Evolutionary conservation across 2,797 vertebrate genomes (phyloP), one percentile per base, ranked within the genome.

Genomic region (Loris lydekkerianus): DNA sequence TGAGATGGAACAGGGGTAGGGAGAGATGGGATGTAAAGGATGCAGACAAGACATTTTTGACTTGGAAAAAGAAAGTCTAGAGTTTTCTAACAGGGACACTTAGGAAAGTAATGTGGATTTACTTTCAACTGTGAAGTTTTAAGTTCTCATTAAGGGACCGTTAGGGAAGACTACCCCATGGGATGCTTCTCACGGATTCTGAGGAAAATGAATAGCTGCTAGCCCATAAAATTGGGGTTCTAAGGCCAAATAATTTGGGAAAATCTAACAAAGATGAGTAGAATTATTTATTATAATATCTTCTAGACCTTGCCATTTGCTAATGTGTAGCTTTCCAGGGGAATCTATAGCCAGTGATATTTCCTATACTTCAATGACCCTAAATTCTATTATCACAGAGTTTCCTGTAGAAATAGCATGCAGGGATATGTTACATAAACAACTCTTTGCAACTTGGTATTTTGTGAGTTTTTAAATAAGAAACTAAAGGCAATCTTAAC

Each of bases 401-500:
- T 15, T 72, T 53, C 23, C 23, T 49, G 4, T 14, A 67, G 21
- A 25, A 72, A 43, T 0, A 81, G 25, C 29, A 58, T 11, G 27
- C 43, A 89, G 21, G 37, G 37, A 92, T 67, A 60, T 10, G 53
- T 43, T 40, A 6, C 5, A 10, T 7, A 21, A 77, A 5, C 70
- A 46, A 87, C 11, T 65, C 53, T 90, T 84, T 69, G 21, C 27
- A 77, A 34, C 7, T 60, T 37, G 23, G 15, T 56, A 76, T 91
- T 92, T 23, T 86, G 15, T 65, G 31, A 89, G 27, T 6, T 73
- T 94, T 94, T 53, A 86, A 93, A 85, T 37, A 86, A 84, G 72
- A 84, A 87, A 77, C 7, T 40, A 60, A 94, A 91, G 34, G 20
- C 46, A 86, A 93, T 89, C 86, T 93, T 95, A 77, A 87, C 53